These are phyloP conservation scores for Hippocampus comes DNA, from an alignment of 2,113 vertebrate genomes.

Conservation along the genomic window DNA sequence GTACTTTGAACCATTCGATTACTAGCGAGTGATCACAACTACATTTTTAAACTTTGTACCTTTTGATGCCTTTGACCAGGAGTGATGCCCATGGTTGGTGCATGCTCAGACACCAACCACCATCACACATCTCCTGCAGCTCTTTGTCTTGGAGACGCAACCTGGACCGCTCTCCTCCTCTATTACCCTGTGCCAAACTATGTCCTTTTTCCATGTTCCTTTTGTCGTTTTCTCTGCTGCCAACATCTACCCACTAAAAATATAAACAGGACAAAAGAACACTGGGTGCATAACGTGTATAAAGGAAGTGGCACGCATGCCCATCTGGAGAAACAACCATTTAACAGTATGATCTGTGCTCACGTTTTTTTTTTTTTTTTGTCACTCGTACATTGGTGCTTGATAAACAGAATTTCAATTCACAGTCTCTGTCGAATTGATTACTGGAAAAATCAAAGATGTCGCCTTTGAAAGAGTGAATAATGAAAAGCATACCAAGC, in stretches of 20 bases:
- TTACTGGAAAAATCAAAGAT: not conserved
- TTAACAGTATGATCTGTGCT: not conserved
- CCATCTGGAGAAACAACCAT: not conserved
- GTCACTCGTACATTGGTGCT: not conserved
- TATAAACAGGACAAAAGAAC: not conserved
- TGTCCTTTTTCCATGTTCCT: conserved; percentile 39
- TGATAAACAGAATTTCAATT: not conserved
- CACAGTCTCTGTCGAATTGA: not conserved
- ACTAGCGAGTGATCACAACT: no score
- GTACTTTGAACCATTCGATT: not conserved
- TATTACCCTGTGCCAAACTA: conserved; percentile 13
- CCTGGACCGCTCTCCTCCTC: conserved; percentile 62
- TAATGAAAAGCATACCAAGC: not conserved
- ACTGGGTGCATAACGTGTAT: not conserved
- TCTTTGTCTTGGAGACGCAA: conserved; percentile 89
- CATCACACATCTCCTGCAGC: conserved; percentile 91
- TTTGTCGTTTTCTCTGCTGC: conserved; percentile 49
- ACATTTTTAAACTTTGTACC: conserved; percentile 50
- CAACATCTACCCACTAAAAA: conserved; percentile 86
- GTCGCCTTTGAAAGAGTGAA: not conserved
- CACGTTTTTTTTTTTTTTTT: not conserved
- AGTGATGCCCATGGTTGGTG: conserved; percentile 97
- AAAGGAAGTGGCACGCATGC: not conserved
- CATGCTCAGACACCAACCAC: conserved; percentile 94
- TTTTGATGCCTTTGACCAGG: conserved; percentile 88